These are phyloP conservation scores for Siniperca chuatsi DNA, from an alignment of 2,113 vertebrate genomes.

Conservation along the genomic window DNA sequence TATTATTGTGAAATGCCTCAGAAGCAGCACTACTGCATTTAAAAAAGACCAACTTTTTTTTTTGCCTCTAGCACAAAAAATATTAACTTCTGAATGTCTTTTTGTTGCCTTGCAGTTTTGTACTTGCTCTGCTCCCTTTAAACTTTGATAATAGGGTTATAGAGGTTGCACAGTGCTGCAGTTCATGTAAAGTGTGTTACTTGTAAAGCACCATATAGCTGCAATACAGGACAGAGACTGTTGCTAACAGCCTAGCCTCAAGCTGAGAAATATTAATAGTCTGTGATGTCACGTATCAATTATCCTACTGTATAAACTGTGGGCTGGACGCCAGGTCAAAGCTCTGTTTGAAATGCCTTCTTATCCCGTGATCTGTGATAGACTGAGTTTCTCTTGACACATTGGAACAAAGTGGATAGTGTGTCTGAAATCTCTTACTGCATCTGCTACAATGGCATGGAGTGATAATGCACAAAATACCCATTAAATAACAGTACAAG, in stretches of 20 bases:
- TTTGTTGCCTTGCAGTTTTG: constrained; percentile 77
- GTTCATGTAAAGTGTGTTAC: constrained; percentile 61
- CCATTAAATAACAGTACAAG: constrained; percentile 50
- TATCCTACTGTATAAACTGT: constrained; percentile 60
- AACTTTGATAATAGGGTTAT: constrained; percentile 54
- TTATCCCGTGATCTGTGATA: constrained; percentile 57
- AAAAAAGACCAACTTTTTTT: background rate
- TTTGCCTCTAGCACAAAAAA: constrained; percentile 66
- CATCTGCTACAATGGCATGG: constrained; percentile 23
- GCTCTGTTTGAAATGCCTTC: constrained; percentile 44
- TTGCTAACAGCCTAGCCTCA: constrained; percentile 76
- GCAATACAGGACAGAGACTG: constrained; percentile 82
- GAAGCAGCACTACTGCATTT: constrained; percentile 42
- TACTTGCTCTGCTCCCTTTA: constrained; percentile 72
- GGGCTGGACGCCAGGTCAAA: constrained; percentile 47
- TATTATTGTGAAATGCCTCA: constrained; percentile 61
- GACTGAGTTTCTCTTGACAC: constrained; percentile 47
- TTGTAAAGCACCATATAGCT: constrained; percentile 69
- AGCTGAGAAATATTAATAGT: constrained; percentile 60
- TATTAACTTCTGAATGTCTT: constrained; percentile 73
- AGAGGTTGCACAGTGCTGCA: constrained; percentile 61
- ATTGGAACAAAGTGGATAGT: constrained; percentile 9
- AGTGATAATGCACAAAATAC: constrained; percentile 59
- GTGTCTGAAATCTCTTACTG: constrained; percentile 19
- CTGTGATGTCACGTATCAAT: constrained; percentile 66